Evolutionary conservation across 2,797 vertebrate species (phyloP), one percentile per base, ranked within the genome.

Genomic region (Silurus lanzhouensis): DNA sequence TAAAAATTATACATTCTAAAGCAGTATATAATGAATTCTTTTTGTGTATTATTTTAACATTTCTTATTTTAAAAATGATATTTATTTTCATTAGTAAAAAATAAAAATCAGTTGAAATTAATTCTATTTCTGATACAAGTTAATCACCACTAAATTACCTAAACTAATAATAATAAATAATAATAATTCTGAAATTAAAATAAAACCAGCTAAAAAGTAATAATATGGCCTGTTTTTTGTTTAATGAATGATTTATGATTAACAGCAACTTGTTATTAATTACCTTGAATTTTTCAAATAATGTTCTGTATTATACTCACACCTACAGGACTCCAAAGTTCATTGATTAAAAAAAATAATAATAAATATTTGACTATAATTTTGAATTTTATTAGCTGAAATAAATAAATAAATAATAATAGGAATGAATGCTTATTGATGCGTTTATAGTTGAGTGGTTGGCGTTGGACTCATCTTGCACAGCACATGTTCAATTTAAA

Each of bases 391-490:
- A 20, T 46, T 48, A 6, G 38, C 44, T 79, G 13, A 10, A 63
- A 79, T 38, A 38, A 25, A 14, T 0, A 19, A 4, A 44, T 31
- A 20, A 76, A 15, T 55, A 75, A 25, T 52, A 52, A 52, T 52
- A 52, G 48, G 38, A 52, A 67, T 63, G 20, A n/a, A n/a, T 63
- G 19, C 20, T 52, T 52, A 52, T 52, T 52, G 48, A 38, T 38
- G 38, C 2, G 48, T 52, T 52, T 52, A 52, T 10, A 19, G 12
- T 63, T n/a, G n/a, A 63, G 52, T 52, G 44, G 22, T 38, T 25
- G 63, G 6, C 57, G 5, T 61, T 46, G 48, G 48, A 7, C 44
- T 14, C 55, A 25, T 86, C 57, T 86, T 86, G 72, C 85, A 82
- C 63, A 48, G 71, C 71, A 67, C 48, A 80, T 71, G 55, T 66